A percentile compares a stretch with the other conserved stretches of the same genome.
phyloP scores from a whole-genome alignment of 2,797 vertebrate genomes.

The Premnoplex brunnescens region DNA sequence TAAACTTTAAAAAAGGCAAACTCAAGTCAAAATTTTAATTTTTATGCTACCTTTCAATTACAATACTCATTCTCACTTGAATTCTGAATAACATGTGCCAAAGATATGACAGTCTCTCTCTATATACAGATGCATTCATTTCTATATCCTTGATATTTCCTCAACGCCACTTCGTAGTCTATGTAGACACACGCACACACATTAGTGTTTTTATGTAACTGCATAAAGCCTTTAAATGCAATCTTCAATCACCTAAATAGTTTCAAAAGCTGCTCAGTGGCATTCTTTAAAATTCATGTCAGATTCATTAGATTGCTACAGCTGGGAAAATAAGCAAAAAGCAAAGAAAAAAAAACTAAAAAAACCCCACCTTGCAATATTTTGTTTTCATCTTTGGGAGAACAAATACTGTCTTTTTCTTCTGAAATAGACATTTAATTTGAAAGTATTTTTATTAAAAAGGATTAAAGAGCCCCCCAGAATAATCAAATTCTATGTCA shows the following conservation, averaged over 20 bases:
- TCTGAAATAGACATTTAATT: not conserved
- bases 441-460: not conserved
- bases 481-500: not conserved
- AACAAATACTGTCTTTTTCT: not conserved
- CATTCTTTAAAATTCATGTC: not conserved
- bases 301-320: not conserved
- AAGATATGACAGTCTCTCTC: not conserved
- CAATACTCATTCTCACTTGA: not conserved
- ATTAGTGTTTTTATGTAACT: not conserved
- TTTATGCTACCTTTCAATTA: not conserved
- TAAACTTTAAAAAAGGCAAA: not conserved
- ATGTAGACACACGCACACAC: not conserved
- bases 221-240: not conserved
- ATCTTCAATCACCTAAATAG: not conserved
- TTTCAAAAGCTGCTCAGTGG: not conserved
- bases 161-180: not conserved
- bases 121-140: not conserved
- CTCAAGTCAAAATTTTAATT: not conserved
- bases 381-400: not conserved
- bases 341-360: not conserved
- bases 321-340: not conserved
- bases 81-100: not conserved
- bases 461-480: rapidly evolving
- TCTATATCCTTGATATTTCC: not conserved
- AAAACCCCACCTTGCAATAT: not conserved